phyloP scores from a whole-genome alignment of 2,888 invertebrate genomes.

The Cyclophora albipunctata region DNA sequence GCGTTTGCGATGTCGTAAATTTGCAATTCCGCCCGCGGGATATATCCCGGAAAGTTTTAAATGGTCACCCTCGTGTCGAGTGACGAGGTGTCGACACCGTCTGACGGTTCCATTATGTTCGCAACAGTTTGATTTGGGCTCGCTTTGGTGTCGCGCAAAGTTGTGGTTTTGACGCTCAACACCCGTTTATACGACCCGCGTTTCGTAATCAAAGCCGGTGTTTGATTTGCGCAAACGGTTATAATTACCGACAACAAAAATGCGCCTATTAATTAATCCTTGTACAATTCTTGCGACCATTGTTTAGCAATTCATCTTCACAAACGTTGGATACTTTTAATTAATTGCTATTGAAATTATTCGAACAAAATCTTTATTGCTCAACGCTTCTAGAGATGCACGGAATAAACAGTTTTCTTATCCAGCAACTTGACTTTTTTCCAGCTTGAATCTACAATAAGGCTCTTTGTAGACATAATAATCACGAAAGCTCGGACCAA shows the following conservation, averaged over 20 bases:
- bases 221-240: conserved; percentile 4
- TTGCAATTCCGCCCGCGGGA: conserved; percentile 11
- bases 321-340: no score
- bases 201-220: conserved; percentile 4
- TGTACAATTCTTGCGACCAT: no score
- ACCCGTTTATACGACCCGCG: conserved; percentile 4
- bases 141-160: conserved; percentile 9
- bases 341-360: no score
- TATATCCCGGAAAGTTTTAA: conserved; percentile 43
- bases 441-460: no score
- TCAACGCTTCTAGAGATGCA: no score
- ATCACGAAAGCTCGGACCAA: conserved; percentile 18
- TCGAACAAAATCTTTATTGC: no score
- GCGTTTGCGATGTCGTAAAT: conserved; percentile 7
- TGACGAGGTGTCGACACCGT: conserved; percentile 43
- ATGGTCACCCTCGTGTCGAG: conserved; percentile 41
- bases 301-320: no score
- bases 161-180: conserved; percentile 11
- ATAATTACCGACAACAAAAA: neutral
- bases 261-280: no score
- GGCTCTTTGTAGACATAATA: conserved; percentile 9
- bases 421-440: no score
- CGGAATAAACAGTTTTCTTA: conserved; percentile 1
- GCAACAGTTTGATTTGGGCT: conserved; percentile 32
- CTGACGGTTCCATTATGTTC: conserved; percentile 50